These are phyloP conservation scores for Zophobas morio DNA, from an alignment of 1,140 invertebrate species.

Conservation along the genomic window DNA sequence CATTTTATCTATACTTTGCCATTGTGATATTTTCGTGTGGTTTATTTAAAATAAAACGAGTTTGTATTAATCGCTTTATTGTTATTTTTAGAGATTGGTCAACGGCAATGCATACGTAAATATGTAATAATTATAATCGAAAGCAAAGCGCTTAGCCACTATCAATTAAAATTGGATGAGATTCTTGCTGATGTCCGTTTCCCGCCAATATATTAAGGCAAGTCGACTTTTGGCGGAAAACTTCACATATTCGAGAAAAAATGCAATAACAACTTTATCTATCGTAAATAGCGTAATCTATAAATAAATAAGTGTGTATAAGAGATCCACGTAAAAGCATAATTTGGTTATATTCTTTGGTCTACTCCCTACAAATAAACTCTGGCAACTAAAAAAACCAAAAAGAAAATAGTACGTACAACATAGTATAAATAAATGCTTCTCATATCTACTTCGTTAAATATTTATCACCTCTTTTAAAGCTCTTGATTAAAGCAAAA, in stretches of 20 bases:
- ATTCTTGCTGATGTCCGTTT: slow-evolving; percentile 1
- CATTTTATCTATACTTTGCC: slow-evolving; percentile 30
- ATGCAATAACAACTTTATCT: background rate
- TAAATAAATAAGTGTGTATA: background rate
- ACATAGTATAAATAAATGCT: slow-evolving; percentile 1
- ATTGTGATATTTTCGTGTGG: slow-evolving; percentile 9
- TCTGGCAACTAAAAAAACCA: background rate
- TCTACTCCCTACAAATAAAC: background rate
- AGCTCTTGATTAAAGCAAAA: slow-evolving; percentile 2
- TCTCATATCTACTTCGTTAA: slow-evolving; percentile 13
- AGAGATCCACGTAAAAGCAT: slow-evolving; percentile 7
- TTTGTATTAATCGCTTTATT: slow-evolving; percentile 34
- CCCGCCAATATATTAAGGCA: background rate
- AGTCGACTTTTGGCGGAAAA: background rate
- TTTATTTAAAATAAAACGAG: slow-evolving; percentile 17
- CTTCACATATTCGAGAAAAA: background rate
- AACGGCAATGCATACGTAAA: slow-evolving; percentile 27
- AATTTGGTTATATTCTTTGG: slow-evolving; percentile 7
- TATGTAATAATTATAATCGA: background rate
- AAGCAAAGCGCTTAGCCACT: slow-evolving; percentile 24
- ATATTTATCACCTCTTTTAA: background rate
- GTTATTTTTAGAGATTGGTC: slow-evolving; percentile 23
- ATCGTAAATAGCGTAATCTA: background rate
- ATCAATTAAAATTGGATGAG: slow-evolving; percentile 20
- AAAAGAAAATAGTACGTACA: background rate